Percentiles rank a stretch among this genome's conserved stretches.
phyloP scores from a whole-genome alignment of 2,113 vertebrate species.

The Heterocephalus glaber region DNA sequence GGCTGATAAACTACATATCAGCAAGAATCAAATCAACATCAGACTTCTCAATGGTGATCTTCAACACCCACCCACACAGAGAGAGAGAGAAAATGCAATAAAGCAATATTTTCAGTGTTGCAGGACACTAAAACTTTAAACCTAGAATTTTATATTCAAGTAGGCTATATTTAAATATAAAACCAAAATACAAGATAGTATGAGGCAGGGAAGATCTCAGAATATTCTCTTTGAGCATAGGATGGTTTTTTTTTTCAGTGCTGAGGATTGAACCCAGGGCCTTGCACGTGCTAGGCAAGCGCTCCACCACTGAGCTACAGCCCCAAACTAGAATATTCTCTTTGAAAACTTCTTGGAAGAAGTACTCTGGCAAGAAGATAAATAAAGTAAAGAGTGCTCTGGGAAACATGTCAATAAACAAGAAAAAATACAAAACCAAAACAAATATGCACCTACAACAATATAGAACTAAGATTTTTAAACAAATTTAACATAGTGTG shows the following conservation, averaged over 20 bases:
- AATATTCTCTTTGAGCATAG: constrained; percentile 18
- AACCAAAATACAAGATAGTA: constrained; percentile 24
- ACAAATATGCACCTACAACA: background rate
- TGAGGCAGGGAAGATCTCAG: background rate
- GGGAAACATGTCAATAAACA: background rate
- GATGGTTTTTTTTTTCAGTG: background rate
- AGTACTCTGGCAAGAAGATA: constrained; percentile 14
- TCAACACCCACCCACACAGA: background rate
- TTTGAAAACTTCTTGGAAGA: constrained; percentile 45
- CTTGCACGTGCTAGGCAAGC: background rate
- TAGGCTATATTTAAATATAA: constrained; percentile 19
- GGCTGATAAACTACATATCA: constrained; percentile 18
- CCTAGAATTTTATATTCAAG: background rate
- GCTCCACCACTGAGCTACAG: background rate
- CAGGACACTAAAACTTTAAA: background rate
- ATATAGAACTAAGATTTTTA: background rate
- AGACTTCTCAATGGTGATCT: background rate
- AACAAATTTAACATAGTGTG: background rate
- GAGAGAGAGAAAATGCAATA: background rate
- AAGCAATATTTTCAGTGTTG: constrained; percentile 30
- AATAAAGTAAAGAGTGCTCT: constrained; percentile 4
- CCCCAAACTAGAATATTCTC: constrained; percentile 44
- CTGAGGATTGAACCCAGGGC: background rate
- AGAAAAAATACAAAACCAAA: constrained; percentile 1
- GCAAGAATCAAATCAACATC: background rate